These are phyloP conservation scores for Embidobia sp. DNA, from an alignment of 2,888 invertebrate genomes.

Conservation along the genomic window DNA sequence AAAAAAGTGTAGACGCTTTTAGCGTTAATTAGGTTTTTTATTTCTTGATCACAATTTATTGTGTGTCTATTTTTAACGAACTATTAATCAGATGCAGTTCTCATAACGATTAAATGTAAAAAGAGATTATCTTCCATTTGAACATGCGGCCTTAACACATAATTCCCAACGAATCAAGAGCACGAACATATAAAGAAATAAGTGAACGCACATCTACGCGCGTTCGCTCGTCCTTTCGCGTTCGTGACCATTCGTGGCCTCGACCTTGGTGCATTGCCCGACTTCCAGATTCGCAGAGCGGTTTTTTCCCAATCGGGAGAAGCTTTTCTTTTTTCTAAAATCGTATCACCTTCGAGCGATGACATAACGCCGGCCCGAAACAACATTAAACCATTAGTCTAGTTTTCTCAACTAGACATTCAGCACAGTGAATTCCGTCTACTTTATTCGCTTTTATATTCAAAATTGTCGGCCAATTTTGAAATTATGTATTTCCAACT, in stretches of 20 bases:
- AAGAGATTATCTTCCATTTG: conserved; percentile 47
- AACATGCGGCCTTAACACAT: conserved; percentile 55
- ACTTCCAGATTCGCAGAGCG: conserved; percentile 66
- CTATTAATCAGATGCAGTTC: conserved; percentile 14
- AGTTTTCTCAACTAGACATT: too few species aligned
- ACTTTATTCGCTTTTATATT: too few species aligned
- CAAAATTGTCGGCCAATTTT: too few species aligned
- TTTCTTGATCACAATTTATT: too few species aligned
- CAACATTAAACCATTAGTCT: too few species aligned
- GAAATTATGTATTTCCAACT: too few species aligned
- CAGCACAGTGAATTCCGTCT: too few species aligned
- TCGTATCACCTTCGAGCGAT: too few species aligned
- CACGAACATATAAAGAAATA: conserved; percentile 64
- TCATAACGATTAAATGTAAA: conserved; percentile 5
- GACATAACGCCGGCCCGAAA: too few species aligned
- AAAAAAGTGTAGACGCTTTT: too few species aligned
- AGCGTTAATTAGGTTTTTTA: too few species aligned
- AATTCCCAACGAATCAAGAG: conserved; percentile 53
- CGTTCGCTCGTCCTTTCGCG: conserved; percentile 53
- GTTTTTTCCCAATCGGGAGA: conserved; percentile 29
- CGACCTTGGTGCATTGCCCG: conserved; percentile 72
- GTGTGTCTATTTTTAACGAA: conserved; percentile 28
- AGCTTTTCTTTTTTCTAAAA: conserved; percentile 17
- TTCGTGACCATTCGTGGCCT: conserved; percentile 67
- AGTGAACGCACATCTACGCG: conserved; percentile 49